Conservation (phyloP, 2,797 vertebrate genomes). For the Pampus argenteus region DNA sequence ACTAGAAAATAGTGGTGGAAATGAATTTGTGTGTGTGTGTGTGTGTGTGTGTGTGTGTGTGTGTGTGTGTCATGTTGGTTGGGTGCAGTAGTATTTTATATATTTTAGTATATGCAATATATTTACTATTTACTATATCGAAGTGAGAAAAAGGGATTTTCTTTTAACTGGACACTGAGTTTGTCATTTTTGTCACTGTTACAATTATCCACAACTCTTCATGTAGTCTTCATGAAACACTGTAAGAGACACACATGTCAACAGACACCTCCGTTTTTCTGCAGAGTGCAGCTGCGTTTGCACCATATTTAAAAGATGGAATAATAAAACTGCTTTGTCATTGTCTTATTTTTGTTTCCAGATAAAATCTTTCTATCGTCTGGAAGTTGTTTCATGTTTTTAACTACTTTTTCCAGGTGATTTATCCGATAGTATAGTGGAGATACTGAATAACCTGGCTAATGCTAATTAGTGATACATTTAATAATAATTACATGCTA, state of each 20-base stretch:
- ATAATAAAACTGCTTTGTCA: background rate
- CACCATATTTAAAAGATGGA: background rate
- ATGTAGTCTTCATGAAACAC: too few relatives aligned
- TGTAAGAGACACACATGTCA: too few relatives aligned
- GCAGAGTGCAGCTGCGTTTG: background rate
- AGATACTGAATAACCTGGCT: background rate
- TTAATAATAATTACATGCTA: background rate
- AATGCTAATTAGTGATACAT: background rate
- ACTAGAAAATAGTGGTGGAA: background rate
- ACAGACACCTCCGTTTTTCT: background rate
- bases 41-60: constrained; percentile 7
- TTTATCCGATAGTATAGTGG: too few relatives aligned
- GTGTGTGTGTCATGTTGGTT: background rate
- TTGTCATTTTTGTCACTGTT: background rate
- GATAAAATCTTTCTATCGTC: background rate
- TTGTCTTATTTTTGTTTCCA: background rate
- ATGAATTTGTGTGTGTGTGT: background rate
- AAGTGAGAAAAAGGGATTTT: too few relatives aligned
- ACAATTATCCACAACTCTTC: too few relatives aligned
- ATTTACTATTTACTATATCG: background rate
- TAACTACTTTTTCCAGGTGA: background rate
- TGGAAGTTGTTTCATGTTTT: background rate
- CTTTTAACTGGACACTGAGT: too few relatives aligned
- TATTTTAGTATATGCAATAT: background rate
- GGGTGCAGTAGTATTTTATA: background rate